Conservation (phyloP, 35 echinoderm and acorn worm genomes). For the Hemicentrotus pulcherrimus region DNA sequence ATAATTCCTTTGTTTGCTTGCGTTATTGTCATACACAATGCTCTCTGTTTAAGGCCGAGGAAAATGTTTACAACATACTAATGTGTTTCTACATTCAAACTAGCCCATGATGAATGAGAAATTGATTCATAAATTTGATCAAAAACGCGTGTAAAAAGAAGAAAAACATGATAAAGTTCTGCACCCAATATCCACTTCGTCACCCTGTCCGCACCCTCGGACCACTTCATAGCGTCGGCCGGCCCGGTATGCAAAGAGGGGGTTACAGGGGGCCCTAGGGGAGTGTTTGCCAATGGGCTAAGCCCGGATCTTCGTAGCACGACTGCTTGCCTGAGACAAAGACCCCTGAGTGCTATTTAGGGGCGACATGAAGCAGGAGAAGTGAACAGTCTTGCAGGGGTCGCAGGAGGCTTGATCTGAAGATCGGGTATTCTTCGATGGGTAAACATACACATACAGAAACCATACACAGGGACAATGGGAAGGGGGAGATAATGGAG, state of each 20-base stretch:
- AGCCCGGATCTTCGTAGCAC: slow-evolving; percentile 7
- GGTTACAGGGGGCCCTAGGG: slow-evolving; percentile 7
- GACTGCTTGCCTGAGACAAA: slow-evolving; percentile 26
- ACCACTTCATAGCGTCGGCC: not conserved
- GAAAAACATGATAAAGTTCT: not conserved
- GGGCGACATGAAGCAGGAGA: not conserved
- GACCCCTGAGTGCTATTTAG: not conserved
- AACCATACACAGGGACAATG: not conserved
- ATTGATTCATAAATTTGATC: not conserved
- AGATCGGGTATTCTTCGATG: not conserved
- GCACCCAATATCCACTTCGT: not conserved
- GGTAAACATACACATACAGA: slow-evolving; percentile 15
- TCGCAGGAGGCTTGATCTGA: not conserved
- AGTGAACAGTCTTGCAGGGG: not conserved
- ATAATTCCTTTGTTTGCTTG: no score
- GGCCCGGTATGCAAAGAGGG: not conserved
- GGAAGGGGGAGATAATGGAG: not conserved
- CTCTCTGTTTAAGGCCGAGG: no score
- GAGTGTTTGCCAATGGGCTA: slow-evolving; percentile 42
- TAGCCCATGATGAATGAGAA: no score
- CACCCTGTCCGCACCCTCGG: not conserved
- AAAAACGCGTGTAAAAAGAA: not conserved
- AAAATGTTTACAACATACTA: no score
- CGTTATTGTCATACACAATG: no score
- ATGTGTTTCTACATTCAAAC: no score